A percentile compares a stretch with the other conserved stretches of the same genome.
Evolutionary conservation across 2,797 vertebrate genomes (phyloP).

Genomic region (Pseudomugil gertrudae): DNA sequence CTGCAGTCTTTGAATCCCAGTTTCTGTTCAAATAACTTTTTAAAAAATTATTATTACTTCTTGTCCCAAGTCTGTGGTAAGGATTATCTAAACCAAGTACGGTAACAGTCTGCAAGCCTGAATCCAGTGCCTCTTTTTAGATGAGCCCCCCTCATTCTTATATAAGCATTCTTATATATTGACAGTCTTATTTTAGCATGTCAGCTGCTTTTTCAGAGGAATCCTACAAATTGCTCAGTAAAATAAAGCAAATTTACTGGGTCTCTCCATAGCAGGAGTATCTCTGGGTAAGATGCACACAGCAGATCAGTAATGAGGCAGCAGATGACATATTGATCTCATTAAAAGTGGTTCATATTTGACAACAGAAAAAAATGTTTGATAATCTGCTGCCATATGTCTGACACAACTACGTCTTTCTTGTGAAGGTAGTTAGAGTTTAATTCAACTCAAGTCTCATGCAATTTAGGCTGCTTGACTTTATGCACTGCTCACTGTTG

Average conservation of each 20-base stretch:
- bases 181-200: not conserved
- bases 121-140: not conserved
- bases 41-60: not conserved
- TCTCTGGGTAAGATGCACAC: not conserved
- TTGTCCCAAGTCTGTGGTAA: not conserved
- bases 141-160: not conserved
- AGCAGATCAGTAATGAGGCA: not conserved
- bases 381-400: not conserved
- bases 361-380: not conserved
- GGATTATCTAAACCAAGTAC: not conserved
- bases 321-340: not conserved
- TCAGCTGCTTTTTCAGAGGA: not conserved
- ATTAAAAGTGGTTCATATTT: not conserved
- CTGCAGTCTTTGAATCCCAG: not conserved
- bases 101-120: not conserved
- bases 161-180: not conserved
- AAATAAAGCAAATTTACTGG: not conserved
- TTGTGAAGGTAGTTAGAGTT: not conserved
- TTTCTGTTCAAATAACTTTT: not conserved
- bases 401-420: not conserved
- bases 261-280: not conserved
- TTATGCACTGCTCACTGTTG: not conserved
- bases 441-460: not conserved
- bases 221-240: not conserved
- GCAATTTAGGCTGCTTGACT: not conserved